Evolutionary conservation across 2,797 vertebrate species (phyloP), one percentile per base, ranked within the genome.

Genomic region (Danio kyathit): DNA sequence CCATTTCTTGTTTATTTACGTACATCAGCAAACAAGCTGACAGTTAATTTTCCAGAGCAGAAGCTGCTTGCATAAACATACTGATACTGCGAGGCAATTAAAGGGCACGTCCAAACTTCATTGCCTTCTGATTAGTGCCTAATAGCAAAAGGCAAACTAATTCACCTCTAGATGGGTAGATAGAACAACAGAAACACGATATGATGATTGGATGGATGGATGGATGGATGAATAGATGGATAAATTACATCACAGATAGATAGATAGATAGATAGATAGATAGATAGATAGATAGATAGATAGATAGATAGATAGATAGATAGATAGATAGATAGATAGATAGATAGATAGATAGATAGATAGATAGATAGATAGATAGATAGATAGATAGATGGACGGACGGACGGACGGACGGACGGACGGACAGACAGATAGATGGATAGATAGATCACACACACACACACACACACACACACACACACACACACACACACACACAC

Each of bases 1-100:
- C 80, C 82, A 75, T 84, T 79, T 83, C 75, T 40, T 57, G 60
- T 83, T 70, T 67, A 83, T 81, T 84, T 75, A 76, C 43, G n/a
- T 61, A 66, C 11, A 59, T 51, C 70, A 67, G 54, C 74, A 69
- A 81, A 81, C 71, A 75, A 73, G 70, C 63, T 79, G 75, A 85
- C 81, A 81, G 72, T 81, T 85, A 43, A 83, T 79, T 74, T 73
- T 69, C 78, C 76, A 60, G 52, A 54, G 60, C 72, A 61, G 59
- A 79, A 75, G 61, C 44, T 57, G 66, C 76, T 86, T 82, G 70
- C 56, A 73, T 83, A 70, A 83, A 84, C 78, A 60, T 56, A 76
- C 59, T 70, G 84, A 64, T 59, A 54, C 21, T 65, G 66, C 48
- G 7, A 83, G 54, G 17, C 67, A 81, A 83, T 83, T 76, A 85